Percentiles rank a stretch among this genome's conserved stretches.
Evolutionary conservation across 1,140 invertebrate species (phyloP).

Genomic region (Drosophila nigromelanica): DNA sequence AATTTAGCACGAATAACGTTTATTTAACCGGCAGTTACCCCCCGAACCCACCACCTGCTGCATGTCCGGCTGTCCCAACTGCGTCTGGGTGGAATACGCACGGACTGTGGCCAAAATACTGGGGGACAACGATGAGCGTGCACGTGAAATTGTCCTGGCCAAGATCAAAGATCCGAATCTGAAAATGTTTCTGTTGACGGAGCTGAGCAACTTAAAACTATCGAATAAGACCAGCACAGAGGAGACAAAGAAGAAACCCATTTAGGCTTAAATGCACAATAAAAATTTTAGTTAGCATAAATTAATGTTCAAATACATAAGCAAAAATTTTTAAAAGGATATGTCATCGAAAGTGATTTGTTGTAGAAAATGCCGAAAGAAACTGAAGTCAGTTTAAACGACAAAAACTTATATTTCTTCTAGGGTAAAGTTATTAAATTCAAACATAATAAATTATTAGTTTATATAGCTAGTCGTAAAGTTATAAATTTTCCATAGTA

Average conservation of each 20-base stretch:
- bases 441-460: no score
- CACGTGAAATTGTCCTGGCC: conserved; percentile 90
- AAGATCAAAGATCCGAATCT: conserved; percentile 92
- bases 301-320: conserved; percentile 5
- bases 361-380: no score
- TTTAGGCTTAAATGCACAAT: conserved; percentile 33
- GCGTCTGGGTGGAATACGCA: conserved; percentile 97
- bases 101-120: conserved; percentile 90
- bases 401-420: no score
- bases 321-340: not conserved
- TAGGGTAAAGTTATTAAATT: no score
- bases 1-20: not conserved
- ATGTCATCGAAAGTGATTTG: no score
- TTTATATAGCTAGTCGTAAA: no score
- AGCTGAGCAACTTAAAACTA: conserved; percentile 86
- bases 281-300: conserved; percentile 13
- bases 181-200: conserved; percentile 90
- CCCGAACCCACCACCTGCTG: conserved; percentile 93
- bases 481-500: no score
- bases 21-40: conserved; percentile 79
- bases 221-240: conserved; percentile 28
- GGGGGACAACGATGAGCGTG: conserved; percentile 87
- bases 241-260: conserved; percentile 35
- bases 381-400: no score
- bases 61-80: conserved; percentile 96